Evolutionary conservation across 2,888 invertebrate genomes (phyloP), one percentile per base, ranked within the genome.

Genomic region (Argyresthia albistria): DNA sequence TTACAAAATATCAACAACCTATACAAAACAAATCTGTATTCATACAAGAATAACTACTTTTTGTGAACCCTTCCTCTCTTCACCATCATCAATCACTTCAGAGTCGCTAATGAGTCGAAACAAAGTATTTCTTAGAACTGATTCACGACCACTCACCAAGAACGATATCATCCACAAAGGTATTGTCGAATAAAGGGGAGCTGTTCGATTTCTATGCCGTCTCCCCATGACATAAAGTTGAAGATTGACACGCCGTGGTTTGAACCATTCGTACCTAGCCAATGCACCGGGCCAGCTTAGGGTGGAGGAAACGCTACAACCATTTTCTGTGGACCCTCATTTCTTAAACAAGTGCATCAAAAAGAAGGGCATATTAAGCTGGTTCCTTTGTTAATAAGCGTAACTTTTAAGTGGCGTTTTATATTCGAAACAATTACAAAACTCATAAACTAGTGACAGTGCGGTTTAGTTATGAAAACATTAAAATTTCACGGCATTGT

Each of bases 371-470:
- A 42, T 10, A 11, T 1, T 42, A 42, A 10, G 15, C 12, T 45
- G 15, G 12, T 45, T 11, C 12, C 1, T 14, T 14, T 9, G 15
- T 42, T 8, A 11, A 14, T 42, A 39, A 11, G 9, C 15, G 39
- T 42, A 42, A 1, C 50, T 15, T 12, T 42, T 14, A 50, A 16
- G 50, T 42, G 36, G 15, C 50, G 42, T 39, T 52, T 50, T 42
- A 42, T 47, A 46, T 47, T 16, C 15, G 9, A 52, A 43, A 46
- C 42, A 43, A 52, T 55, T 55, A 53, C 36, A 50, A 55, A 47
- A 36, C 10, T 39, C 52, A 55, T 55, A 53, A 55, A 55, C 36
- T 39, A 39, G 15, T 53, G 53, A 47, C 55, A 48, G 25, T 14
- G 48, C 12, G 46, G 15, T 46, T 37, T 39, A 37, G 55, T 46